A percentile compares a stretch with the other conserved stretches of the same genome.
Conservation (phyloP, 2,797 vertebrate genomes). For the Crax fasciolata region DNA sequence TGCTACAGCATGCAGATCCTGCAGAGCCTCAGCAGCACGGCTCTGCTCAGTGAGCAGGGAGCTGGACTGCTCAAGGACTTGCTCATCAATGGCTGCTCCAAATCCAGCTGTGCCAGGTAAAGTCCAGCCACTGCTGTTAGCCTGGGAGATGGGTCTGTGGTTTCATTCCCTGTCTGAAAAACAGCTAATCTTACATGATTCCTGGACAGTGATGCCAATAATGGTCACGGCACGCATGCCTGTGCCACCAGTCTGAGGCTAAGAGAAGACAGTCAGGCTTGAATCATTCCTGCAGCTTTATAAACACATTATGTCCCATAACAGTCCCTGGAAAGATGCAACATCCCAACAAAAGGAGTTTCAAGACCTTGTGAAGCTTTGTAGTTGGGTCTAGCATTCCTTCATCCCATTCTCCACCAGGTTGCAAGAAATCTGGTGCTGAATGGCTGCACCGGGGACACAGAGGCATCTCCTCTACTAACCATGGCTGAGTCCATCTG, state of each 20-base stretch:
- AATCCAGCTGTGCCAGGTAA: fast-evolving
- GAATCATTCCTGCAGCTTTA: neutral
- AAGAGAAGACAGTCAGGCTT: neutral
- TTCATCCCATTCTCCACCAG: neutral
- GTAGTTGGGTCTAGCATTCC: neutral
- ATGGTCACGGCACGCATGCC: neutral
- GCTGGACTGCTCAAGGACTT: neutral
- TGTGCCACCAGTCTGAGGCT: neutral
- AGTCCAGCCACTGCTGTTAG: neutral
- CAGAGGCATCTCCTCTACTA: neutral
- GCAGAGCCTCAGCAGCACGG: neutral
- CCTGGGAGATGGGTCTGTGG: neutral
- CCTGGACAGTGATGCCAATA: neutral
- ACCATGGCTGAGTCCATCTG: neutral
- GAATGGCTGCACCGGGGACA: neutral
- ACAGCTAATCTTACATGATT: neutral
- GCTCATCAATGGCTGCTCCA: neutral
- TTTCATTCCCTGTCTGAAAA: neutral
- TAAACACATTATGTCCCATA: neutral
- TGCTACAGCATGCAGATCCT: neutral
- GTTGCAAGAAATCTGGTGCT: neutral
- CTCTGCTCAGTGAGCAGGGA: neutral
- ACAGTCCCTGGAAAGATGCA: neutral
- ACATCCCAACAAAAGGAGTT: neutral
- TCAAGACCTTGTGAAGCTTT: neutral